These are phyloP conservation scores for Apis dorsata DNA, from an alignment of 1,140 invertebrate species.

Conservation along the genomic window DNA sequence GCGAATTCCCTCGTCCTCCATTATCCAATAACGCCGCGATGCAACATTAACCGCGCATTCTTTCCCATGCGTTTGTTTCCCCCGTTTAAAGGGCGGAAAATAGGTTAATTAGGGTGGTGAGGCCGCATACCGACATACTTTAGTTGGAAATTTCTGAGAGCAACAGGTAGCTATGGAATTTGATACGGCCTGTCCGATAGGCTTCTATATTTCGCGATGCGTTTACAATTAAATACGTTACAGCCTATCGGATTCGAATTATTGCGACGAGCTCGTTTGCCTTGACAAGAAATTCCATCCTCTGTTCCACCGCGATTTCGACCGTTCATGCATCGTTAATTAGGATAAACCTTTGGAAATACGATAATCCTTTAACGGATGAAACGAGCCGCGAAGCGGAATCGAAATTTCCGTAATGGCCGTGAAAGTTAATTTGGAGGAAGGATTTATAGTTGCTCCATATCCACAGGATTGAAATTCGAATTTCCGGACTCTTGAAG, in stretches of 20 bases:
- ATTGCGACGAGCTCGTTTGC: background rate
- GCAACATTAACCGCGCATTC: background rate
- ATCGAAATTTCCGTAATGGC: background rate
- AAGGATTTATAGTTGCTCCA: background rate
- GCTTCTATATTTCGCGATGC: constrained; percentile 29
- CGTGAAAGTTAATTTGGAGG: background rate
- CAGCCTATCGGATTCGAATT: constrained; percentile 23
- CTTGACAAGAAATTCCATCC: background rate
- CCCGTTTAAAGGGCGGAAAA: constrained; percentile 23
- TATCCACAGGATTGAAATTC: background rate
- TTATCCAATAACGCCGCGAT: background rate
- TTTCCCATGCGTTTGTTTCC: background rate
- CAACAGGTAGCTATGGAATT: constrained; percentile 52
- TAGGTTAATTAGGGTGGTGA: constrained; percentile 39
- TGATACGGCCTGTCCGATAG: constrained; percentile 41
- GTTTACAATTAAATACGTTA: too few species aligned
- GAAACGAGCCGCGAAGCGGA: background rate
- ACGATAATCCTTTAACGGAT: background rate
- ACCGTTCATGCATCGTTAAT: constrained; percentile 6
- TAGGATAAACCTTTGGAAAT: background rate
- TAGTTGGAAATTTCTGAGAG: constrained; percentile 47
- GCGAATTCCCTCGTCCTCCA: background rate
- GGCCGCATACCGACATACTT: constrained; percentile 35
- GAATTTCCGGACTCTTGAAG: background rate
- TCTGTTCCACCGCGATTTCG: background rate